These are phyloP conservation scores for Nycticorax nycticorax DNA, from an alignment of 2,113 vertebrate species.

Conservation along the genomic window DNA sequence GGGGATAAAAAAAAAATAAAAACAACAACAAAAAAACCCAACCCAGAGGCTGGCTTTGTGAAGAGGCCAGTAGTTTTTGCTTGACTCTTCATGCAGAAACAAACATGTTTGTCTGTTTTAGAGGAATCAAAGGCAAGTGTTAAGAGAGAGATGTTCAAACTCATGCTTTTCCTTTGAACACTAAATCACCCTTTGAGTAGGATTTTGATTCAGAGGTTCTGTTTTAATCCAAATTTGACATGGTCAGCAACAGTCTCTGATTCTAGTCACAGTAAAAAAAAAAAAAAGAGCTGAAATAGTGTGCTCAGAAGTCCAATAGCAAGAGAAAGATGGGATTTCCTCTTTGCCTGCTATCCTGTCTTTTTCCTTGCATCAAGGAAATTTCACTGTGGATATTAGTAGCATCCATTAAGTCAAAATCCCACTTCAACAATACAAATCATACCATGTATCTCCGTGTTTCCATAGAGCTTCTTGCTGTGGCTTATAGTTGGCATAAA, in stretches of 20 bases:
- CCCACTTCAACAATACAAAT: not conserved
- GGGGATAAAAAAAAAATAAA: not conserved
- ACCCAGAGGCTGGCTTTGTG: not conserved
- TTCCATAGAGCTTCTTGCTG: not conserved
- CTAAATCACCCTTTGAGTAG: not conserved
- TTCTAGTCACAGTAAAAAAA: not conserved
- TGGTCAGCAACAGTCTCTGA: not conserved
- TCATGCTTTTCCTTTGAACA: not conserved
- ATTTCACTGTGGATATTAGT: not conserved
- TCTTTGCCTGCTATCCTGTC: not conserved
- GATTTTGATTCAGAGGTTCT: not conserved
- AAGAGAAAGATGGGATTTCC: not conserved
- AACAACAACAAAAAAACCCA: not conserved
- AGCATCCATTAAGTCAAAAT: not conserved
- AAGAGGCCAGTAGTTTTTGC: not conserved
- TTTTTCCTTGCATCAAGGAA: not conserved
- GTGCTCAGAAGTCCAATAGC: not conserved
- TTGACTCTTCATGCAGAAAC: constrained; percentile 14
- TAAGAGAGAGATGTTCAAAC: not conserved
- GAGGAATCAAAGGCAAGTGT: not conserved
- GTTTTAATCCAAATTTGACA: not conserved
- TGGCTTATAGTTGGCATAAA: not conserved
- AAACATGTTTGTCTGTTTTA: not conserved
- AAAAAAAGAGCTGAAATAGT: too few species aligned
- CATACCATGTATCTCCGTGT: not conserved